Evolutionary conservation across 2,113 vertebrate species (phyloP), one percentile per base, ranked within the genome.

Genomic region (Hyla sarda): DNA sequence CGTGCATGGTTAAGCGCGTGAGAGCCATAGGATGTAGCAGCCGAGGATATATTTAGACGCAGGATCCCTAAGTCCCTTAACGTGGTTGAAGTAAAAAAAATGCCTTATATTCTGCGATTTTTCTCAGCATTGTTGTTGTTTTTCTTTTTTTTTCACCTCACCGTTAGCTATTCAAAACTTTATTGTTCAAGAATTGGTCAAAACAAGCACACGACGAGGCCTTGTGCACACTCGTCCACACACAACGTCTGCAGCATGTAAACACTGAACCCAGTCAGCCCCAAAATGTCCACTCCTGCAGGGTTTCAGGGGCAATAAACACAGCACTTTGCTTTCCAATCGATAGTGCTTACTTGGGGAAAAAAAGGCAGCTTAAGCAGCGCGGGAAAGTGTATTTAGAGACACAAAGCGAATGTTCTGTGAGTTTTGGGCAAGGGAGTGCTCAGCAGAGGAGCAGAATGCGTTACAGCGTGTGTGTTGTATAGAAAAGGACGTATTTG

Each of bases 141-240:
- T 60, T 25, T 62, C n/a, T 56, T 69, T 32, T 67, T 77, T 81
- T 81, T 86, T 81, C 60, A n/a, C n/a, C n/a, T 74, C 19, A 34
- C 37, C n/a, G 48, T 67, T 45, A 73, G 34, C 45, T 1, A 34
- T 32, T 69, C 52, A 62, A 60, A 82, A 82, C 67, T 87, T 87
- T 87, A 87, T 87, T 87, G 77, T 81, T 73, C 84, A 56, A 62
- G n/a, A 21, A 30, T 30, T 47, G 5, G 54, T 4, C 9, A 30
- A 78, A 50, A 73, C 75, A 19, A 80, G n/a, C 84, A 58, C 1
- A 58, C 1, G 34, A 69, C 45, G 50, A 72, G 84, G 84, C 84
- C 84, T 81, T 73, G 84, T 80, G 62, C 50, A 10, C 10, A 80
- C 16, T 32, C 84, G 11, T 47, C 47, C 30, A 37, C 56, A 3